Evolutionary conservation across 2,888 invertebrate species (phyloP).

Genomic region (Myathropa florea): DNA sequence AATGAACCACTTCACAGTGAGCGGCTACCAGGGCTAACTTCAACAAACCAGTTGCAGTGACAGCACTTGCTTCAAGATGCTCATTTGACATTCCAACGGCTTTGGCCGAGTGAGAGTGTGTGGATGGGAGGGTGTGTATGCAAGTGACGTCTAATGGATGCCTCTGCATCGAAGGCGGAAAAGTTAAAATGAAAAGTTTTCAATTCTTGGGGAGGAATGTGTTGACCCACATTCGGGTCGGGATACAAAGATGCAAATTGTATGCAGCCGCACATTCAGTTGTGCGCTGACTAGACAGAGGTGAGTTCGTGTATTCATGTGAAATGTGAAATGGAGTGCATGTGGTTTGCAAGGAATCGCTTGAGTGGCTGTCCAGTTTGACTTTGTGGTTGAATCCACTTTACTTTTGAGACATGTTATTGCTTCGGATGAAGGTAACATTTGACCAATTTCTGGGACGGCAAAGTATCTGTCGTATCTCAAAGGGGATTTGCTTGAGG

Average conservation of each 20-base stretch:
- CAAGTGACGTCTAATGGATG: not conserved
- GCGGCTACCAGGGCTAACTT: not conserved
- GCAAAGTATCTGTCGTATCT: too few relatives aligned
- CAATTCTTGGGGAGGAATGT: not conserved
- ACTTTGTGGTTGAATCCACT: not conserved
- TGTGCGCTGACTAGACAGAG: not conserved
- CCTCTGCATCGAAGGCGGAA: not conserved
- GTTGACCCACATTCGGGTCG: not conserved
- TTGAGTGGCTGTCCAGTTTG: not conserved
- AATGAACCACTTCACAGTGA: not conserved
- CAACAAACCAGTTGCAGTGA: not conserved
- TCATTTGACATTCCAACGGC: slow-evolving; percentile 28
- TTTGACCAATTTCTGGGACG: too few relatives aligned
- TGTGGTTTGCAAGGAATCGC: too few relatives aligned
- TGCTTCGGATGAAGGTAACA: too few relatives aligned
- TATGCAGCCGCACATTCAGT: not conserved
- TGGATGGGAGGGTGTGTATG: not conserved
- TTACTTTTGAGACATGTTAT: too few relatives aligned
- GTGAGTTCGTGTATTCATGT: not conserved
- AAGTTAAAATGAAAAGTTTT: not conserved
- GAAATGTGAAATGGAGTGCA: too few relatives aligned
- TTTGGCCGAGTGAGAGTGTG: not conserved
- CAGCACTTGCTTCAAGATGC: not conserved
- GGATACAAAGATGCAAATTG: not conserved
- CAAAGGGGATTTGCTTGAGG: too few relatives aligned